A percentile compares a stretch with the other conserved stretches of the same genome.
Evolutionary conservation across 1,140 invertebrate genomes (phyloP).

Genomic region (Teleogryllus occipitalis): DNA sequence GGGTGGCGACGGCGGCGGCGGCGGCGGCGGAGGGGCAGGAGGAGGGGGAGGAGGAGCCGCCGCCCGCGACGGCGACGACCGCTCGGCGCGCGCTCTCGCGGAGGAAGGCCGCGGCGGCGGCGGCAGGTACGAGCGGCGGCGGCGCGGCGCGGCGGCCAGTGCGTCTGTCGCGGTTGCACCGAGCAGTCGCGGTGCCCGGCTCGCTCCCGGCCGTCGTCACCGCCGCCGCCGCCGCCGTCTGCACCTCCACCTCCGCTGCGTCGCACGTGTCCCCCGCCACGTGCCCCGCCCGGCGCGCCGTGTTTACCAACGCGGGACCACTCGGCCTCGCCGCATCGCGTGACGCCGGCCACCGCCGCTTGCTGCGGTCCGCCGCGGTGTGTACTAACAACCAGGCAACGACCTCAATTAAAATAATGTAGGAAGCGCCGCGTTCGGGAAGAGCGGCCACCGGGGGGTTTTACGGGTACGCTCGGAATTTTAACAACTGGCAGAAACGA

Average conservation of each 20-base stretch:
- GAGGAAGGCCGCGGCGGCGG: neutral
- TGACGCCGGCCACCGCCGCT: neutral
- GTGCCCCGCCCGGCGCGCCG: no score
- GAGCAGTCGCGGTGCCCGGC: neutral
- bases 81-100: neutral
- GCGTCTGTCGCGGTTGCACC: neutral
- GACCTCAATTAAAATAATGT: slow-evolving; percentile 1
- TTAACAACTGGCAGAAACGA: neutral
- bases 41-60: no score
- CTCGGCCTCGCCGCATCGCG: neutral
- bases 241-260: neutral
- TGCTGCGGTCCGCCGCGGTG: neutral
- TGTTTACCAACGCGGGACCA: neutral
- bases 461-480: neutral
- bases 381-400: neutral
- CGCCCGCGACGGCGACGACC: no score
- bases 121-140: neutral
- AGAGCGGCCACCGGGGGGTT: neutral
- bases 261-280: neutral
- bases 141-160: neutral
- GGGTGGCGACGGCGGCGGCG: no score
- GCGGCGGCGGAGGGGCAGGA: no score
- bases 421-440: neutral
- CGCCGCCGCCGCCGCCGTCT: no score
- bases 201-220: neutral